phyloP scores from a whole-genome alignment of 37 sponge, comb jelly and placozoan species.

The Cliona cf. orientalis region DNA sequence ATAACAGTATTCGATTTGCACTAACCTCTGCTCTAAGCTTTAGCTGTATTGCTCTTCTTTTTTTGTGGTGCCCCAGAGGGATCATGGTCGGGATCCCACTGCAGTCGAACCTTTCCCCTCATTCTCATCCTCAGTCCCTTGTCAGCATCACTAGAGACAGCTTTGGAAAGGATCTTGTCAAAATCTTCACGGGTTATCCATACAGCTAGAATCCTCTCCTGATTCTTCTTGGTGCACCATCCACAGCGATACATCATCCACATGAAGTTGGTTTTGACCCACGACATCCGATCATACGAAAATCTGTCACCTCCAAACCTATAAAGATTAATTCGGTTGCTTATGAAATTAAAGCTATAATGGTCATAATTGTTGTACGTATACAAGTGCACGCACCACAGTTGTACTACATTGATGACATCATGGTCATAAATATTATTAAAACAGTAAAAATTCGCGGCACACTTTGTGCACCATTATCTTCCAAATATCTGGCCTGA shows the following conservation, averaged over 20 bases:
- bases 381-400: no score
- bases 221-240: constrained; percentile 71
- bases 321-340: no score
- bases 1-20: no score
- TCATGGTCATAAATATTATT: no score
- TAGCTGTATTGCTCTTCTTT: no score
- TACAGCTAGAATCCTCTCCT: constrained; percentile 76
- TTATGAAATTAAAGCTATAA: not conserved
- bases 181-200: constrained; percentile 69
- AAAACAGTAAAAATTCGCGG: no score
- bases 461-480: no score
- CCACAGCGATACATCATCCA: constrained; percentile 90
- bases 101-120: constrained; percentile 62
- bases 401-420: no score
- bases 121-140: constrained; percentile 1
- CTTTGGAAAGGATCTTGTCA: constrained; percentile 69
- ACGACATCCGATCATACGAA: constrained; percentile 77
- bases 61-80: constrained; percentile 68
- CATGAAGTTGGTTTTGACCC: constrained; percentile 89
- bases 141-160: constrained; percentile 59
- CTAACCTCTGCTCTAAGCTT: no score
- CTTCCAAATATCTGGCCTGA: no score
- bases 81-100: constrained; percentile 86
- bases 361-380: no score
- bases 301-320: constrained; percentile 80